Evolutionary conservation across 2,888 invertebrate species (phyloP).

Genomic region (Vanessa cardui): DNA sequence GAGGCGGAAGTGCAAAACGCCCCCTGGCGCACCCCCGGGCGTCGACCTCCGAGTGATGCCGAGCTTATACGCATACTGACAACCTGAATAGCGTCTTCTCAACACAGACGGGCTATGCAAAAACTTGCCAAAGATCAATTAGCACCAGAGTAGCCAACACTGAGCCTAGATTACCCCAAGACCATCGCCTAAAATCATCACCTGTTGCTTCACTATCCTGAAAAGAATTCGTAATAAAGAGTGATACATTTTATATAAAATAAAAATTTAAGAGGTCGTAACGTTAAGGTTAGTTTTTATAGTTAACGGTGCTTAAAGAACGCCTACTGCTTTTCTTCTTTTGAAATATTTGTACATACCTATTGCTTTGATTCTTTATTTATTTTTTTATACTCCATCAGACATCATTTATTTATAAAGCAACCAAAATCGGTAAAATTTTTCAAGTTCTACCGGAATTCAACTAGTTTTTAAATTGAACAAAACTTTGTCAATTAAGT

Average conservation of each 20-base stretch:
- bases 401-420: slow-evolving; percentile 14
- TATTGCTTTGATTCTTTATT: not conserved
- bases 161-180: not conserved
- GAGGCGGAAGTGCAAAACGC: slow-evolving; percentile 78
- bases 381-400: not conserved
- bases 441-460: slow-evolving; percentile 53
- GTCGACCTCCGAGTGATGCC: slow-evolving; percentile 62
- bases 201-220: not conserved
- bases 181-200: not conserved
- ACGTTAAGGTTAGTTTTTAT: not conserved
- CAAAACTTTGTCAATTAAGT: slow-evolving; percentile 68
- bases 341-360: no score
- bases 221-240: no score
- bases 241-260: no score
- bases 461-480: slow-evolving; percentile 63
- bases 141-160: slow-evolving; percentile 16
- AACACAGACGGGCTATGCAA: slow-evolving; percentile 40
- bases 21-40: slow-evolving; percentile 66
- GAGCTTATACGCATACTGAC: slow-evolving; percentile 51
- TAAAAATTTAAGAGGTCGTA: not conserved
- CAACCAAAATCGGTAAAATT: slow-evolving; percentile 44
- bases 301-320: not conserved
- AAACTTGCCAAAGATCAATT: slow-evolving; percentile 29
- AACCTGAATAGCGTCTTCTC: slow-evolving; percentile 45
- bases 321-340: no score